These are phyloP conservation scores for Cerceris rybyensis DNA, from an alignment of 2,888 invertebrate species.

Conservation along the genomic window DNA sequence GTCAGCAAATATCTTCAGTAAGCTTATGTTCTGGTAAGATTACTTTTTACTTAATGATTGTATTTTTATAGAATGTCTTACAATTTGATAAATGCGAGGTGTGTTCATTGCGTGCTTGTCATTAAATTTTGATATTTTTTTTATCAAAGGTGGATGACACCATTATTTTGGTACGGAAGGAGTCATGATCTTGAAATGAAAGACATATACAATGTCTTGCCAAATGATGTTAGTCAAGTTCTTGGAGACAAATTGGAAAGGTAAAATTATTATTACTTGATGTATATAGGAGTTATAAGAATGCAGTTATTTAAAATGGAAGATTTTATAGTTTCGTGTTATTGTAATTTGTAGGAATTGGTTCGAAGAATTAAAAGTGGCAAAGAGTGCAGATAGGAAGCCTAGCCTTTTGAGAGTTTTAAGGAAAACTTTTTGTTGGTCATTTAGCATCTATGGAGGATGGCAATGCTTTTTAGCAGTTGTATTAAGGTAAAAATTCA, in stretches of 20 bases:
- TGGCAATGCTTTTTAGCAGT: constrained; percentile 84
- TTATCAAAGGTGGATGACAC: constrained; percentile 86
- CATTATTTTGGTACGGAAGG: constrained; percentile 86
- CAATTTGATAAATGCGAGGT: not conserved
- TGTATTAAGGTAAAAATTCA: constrained; percentile 82
- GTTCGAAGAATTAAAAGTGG: constrained; percentile 84
- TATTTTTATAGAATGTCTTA: not conserved
- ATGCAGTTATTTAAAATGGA: too few relatives aligned
- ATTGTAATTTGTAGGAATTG: constrained; percentile 82
- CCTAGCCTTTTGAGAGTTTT: constrained; percentile 86
- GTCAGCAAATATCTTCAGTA: constrained; percentile 84
- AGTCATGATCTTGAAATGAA: constrained; percentile 85
- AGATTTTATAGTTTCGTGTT: not conserved
- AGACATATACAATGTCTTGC: constrained; percentile 86
- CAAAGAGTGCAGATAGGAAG: constrained; percentile 82
- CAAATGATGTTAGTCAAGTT: constrained; percentile 85
- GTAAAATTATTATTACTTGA: constrained; percentile 71
- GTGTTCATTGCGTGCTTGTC: not conserved
- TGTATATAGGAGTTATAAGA: not conserved
- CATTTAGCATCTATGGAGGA: constrained; percentile 85
- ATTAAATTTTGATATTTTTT: not conserved
- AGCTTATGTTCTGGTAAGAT: constrained; percentile 85
- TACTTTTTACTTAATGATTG: not conserved
- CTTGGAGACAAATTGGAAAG: constrained; percentile 87
- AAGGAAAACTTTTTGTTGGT: constrained; percentile 84